Percentiles rank a stretch among this genome's conserved stretches.
phyloP scores from a whole-genome alignment of 2,888 invertebrate genomes.

The Acleris emargana region DNA sequence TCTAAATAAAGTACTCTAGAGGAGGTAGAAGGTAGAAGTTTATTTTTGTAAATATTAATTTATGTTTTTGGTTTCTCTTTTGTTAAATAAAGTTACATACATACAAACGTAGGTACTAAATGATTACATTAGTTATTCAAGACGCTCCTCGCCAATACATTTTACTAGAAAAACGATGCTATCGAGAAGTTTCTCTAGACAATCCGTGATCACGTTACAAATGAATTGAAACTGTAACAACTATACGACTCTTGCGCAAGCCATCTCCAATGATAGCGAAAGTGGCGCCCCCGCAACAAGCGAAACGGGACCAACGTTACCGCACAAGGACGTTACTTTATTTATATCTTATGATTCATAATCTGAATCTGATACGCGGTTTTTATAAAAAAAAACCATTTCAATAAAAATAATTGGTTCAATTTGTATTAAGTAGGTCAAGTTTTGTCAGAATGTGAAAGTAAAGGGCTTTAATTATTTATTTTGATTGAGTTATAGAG shows the following conservation, averaged over 20 bases:
- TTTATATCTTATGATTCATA: constrained; percentile 38
- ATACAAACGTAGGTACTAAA: neutral
- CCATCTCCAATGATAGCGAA: constrained; percentile 76
- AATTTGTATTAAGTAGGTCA: too few relatives aligned
- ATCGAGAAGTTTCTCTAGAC: constrained; percentile 19
- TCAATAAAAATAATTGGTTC: too few relatives aligned
- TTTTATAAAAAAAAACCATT: too few relatives aligned
- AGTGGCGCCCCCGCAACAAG: constrained; percentile 69
- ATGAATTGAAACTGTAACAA: constrained; percentile 43
- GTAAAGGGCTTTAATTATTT: too few relatives aligned
- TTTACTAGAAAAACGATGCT: constrained; percentile 8
- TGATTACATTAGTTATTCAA: neutral
- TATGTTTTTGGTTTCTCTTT: too few relatives aligned
- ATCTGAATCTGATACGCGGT: constrained; percentile 1
- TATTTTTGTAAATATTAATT: too few relatives aligned
- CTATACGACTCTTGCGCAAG: constrained; percentile 59
- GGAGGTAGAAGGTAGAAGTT: too few relatives aligned
- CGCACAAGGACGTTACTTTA: constrained; percentile 73
- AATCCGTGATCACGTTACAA: constrained; percentile 30
- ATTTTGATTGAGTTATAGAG: too few relatives aligned
- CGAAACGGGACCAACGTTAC: constrained; percentile 65
- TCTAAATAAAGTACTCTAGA: too few relatives aligned
- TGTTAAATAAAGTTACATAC: too few relatives aligned
- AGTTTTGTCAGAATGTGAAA: too few relatives aligned
- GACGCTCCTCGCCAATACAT: neutral